Base-by-base conservation (phyloP, 2,113 vertebrate species). In the Peromyscus polionotus region DNA sequence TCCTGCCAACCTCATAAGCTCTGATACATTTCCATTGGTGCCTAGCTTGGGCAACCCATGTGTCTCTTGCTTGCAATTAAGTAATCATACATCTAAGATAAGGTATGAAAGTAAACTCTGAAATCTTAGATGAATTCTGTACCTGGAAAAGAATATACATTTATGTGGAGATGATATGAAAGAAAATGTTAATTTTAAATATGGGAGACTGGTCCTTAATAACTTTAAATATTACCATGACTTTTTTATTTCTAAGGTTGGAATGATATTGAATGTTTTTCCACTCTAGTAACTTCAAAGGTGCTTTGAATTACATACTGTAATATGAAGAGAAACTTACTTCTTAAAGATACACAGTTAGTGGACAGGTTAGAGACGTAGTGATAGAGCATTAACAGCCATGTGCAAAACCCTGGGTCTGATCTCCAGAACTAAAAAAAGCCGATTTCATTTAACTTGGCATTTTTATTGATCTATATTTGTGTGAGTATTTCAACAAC, bases 381-480 rank as follows among this genome's bases (percentile, higher is more conserved):
- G 85, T 68, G 45, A 31, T 33, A 70, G 63, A 51, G 9, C 11
- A 51, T 3, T 31, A 33, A 16, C 5, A 24, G 42, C 1, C 63
- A 22, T 51, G 42, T 51, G 7, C 26, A 65, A 31, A 4, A 0
- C 26, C 9, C 39, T 20, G 4, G 24, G 31, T 87, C 19, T 68
- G 16, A 13, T 22, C 45, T 68, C 11, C 19, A 67, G 36, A 5
- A 45, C 84, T 24, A 0, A 67, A 48, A 48, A 16, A 45, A 48
- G n/a, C 39, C 67, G 1, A 93, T 86, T 13, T 88, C 4, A 39
- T 93, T 94, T 90, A 14, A 31, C 57, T 84, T 92, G 59, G 2
- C 7, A 59, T 54, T 94, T 95, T 97, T 76, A 93, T 61, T 63
- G 57, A 72, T 92, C 16, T 84, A 65, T 95, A 57, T 51, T 51